These are phyloP conservation scores for Drosophila buzzatii DNA, from an alignment of 2,888 invertebrate genomes.

Conservation along the genomic window DNA sequence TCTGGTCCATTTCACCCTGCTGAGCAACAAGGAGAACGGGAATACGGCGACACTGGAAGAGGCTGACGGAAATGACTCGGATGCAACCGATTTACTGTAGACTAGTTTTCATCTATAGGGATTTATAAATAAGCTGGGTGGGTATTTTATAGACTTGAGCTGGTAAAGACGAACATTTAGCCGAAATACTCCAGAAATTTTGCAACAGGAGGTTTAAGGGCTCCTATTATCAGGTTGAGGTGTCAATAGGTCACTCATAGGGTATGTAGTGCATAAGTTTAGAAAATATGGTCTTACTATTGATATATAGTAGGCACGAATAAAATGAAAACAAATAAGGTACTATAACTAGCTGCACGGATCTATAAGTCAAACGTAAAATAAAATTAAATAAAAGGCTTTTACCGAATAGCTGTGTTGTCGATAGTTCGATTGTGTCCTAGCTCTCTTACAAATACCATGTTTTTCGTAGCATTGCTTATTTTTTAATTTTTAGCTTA, in stretches of 20 bases:
- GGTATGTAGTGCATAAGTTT: not conserved
- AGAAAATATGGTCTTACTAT: not conserved
- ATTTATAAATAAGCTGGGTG: conserved; percentile 17
- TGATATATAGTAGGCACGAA: not conserved
- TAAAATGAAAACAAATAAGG: too few species aligned
- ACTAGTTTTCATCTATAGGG: conserved; percentile 31
- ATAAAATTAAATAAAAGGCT: too few species aligned
- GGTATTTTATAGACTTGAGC: conserved; percentile 6
- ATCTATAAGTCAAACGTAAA: too few species aligned
- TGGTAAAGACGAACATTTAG: not conserved
- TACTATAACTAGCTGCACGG: too few species aligned
- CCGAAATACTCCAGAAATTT: not conserved
- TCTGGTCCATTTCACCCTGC: conserved; percentile 59
- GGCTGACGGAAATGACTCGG: conserved; percentile 53
- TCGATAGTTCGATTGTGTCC: conserved; percentile 3
- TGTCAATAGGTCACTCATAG: not conserved
- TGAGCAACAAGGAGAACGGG: conserved; percentile 63
- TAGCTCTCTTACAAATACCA: conserved; percentile 6
- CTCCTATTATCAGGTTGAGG: not conserved
- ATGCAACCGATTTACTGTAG: conserved; percentile 47
- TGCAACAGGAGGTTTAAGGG: not conserved
- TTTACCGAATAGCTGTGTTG: not conserved
- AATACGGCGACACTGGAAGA: conserved; percentile 39
- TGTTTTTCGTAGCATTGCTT: conserved; percentile 33
- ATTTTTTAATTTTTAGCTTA: conserved; percentile 54